Conservation (phyloP, 2,113 vertebrate species). For the Microcebus jonahi region DNA sequence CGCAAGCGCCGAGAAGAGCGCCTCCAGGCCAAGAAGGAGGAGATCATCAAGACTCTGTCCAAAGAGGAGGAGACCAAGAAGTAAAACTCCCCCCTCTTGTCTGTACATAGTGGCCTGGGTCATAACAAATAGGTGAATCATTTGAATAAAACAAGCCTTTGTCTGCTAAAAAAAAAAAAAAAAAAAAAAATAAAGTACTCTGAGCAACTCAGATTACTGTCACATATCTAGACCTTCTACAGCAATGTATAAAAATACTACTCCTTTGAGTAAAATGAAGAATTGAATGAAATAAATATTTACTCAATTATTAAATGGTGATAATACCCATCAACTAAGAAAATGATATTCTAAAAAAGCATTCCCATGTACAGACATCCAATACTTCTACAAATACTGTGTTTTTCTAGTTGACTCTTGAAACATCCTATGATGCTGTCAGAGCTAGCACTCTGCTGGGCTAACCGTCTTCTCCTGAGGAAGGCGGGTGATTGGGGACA, state of each 20-base stretch:
- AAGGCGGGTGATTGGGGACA: neutral
- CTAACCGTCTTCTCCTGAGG: neutral
- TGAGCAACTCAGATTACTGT: neutral
- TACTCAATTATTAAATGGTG: neutral
- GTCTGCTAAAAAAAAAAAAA: too few species aligned
- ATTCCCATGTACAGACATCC: neutral
- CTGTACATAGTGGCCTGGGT: too few species aligned
- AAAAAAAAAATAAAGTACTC: too few species aligned
- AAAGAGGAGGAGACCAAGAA: too few species aligned
- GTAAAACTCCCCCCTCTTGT: too few species aligned
- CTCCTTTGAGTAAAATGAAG: neutral
- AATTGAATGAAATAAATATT: neutral
- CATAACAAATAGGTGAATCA: too few species aligned
- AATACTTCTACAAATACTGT: neutral
- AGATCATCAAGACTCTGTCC: too few species aligned
- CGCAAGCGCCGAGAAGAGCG: too few species aligned
- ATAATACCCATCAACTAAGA: neutral
- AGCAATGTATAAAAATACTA: neutral
- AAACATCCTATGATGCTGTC: neutral
- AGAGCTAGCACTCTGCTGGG: neutral
- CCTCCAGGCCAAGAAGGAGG: too few species aligned
- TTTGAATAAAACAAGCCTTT: too few species aligned
- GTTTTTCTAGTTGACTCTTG: neutral
- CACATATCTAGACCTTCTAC: neutral
- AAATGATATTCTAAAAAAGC: neutral